Evolutionary conservation across 2,113 vertebrate species (phyloP).

Genomic region (Hymenochirus boettgeri): DNA sequence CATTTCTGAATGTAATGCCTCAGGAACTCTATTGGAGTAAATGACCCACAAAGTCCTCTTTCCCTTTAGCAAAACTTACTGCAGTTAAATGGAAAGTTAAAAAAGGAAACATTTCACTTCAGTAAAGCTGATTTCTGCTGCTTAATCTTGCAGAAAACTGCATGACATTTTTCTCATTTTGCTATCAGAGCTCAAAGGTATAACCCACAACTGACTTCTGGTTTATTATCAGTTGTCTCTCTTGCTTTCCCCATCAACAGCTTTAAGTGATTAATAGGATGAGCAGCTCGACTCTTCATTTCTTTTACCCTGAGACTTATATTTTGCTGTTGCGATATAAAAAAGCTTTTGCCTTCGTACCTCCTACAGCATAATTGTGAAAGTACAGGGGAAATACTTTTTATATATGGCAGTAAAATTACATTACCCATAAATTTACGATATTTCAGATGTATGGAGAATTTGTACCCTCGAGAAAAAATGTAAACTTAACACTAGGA

Average conservation of each 20-base stretch:
- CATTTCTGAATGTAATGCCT: constrained; percentile 15
- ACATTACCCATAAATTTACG: background rate
- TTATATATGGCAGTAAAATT: background rate
- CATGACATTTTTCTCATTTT: constrained; percentile 25
- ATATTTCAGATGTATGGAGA: background rate
- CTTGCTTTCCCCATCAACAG: constrained; percentile 6
- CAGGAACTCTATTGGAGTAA: background rate
- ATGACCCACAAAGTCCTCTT: constrained; percentile 36
- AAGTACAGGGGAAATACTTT: background rate
- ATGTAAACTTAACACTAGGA: background rate
- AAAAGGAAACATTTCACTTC: constrained; percentile 29
- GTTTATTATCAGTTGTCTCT: constrained; percentile 8
- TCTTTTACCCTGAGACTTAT: constrained; percentile 14
- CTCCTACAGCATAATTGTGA: background rate
- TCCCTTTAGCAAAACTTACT: constrained; percentile 30
- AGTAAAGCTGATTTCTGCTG: constrained; percentile 29
- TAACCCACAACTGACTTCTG: constrained; percentile 14
- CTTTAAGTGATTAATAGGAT: constrained; percentile 10
- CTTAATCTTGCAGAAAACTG: constrained; percentile 40
- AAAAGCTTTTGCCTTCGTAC: background rate
- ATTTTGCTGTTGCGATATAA: background rate
- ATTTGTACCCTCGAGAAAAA: background rate
- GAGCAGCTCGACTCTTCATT: constrained; percentile 16
- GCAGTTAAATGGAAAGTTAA: constrained; percentile 32
- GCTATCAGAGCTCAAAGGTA: constrained; percentile 13